A percentile compares a stretch with the other conserved stretches of the same genome.
phyloP scores from a whole-genome alignment of 2,888 invertebrate genomes.

The Nemapogon koenigi region DNA sequence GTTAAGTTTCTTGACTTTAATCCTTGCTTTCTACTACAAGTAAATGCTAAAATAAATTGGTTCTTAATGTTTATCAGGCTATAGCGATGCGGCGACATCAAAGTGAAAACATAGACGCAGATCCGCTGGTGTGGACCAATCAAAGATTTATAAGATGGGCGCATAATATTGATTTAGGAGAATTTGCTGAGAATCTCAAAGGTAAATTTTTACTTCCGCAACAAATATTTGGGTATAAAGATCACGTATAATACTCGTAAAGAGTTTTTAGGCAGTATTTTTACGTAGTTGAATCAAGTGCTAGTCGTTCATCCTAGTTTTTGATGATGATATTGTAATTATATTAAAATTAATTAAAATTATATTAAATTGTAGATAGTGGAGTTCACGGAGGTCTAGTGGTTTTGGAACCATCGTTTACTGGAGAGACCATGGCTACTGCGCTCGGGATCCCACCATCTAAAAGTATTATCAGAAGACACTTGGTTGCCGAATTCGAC shows the following conservation, averaged over 20 bases:
- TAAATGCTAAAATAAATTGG: too few relatives aligned
- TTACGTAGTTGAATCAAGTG: too few relatives aligned
- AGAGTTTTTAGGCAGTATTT: too few relatives aligned
- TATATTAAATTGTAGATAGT: constrained; percentile 69
- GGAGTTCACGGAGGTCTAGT: constrained; percentile 95
- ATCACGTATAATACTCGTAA: too few relatives aligned
- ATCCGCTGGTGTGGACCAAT: constrained; percentile 96
- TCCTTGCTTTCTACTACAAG: too few relatives aligned
- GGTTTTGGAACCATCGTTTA: constrained; percentile 92
- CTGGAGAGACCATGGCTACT: constrained; percentile 93
- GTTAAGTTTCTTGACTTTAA: too few relatives aligned
- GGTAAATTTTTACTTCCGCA: too few relatives aligned
- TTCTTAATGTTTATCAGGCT: constrained; percentile 57
- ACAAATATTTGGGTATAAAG: too few relatives aligned
- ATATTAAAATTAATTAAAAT: constrained; percentile 1
- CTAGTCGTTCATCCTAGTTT: too few relatives aligned
- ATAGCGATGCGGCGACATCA: constrained; percentile 86
- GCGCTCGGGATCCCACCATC: constrained; percentile 91
- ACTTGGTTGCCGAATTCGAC: constrained; percentile 90
- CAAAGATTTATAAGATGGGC: constrained; percentile 94
- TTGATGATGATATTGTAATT: too few relatives aligned
- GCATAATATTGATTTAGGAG: constrained; percentile 89
- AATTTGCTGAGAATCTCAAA: constrained; percentile 92
- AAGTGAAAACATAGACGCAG: constrained; percentile 86
- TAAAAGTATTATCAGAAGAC: constrained; percentile 91